Base-by-base conservation (phyloP, 2,797 vertebrate species). In the Megalops cyprinoides region DNA sequence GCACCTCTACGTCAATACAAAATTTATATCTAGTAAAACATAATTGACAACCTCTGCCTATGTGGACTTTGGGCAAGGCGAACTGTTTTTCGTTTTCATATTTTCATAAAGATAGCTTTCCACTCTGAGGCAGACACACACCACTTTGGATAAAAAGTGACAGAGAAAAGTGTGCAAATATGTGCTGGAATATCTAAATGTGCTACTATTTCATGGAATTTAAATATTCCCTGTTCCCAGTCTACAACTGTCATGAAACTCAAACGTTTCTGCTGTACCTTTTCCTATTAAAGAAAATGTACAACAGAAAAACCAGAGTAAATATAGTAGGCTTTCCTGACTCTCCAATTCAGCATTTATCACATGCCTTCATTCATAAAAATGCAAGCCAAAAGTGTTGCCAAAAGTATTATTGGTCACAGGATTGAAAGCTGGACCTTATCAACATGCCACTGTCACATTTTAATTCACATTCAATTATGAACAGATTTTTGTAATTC, bases 271-370 rank as follows among this genome's bases (percentile, higher is more conserved):
- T n/a, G n/a, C n/a, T n/a, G n/a, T n/a, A n/a, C n/a, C n/a, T n/a
- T n/a, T n/a, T n/a, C n/a, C 60, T 65, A 78, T 78, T 18, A 48
- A 49, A 18, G 15, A 39, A 75, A 73, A 48, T 23, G n/a, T 23
- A 10, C 18, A 60, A 75, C 23, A n/a, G 20, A 28, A 46, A 42
- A 58, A 0, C 62, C 31, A 49, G 42, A 25, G 37, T 23, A 60
- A 62, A 80, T 56, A 62, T n/a, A 42, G 71, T 5, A 1, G 39
- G 42, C 25, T 37, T 39, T n/a, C 4, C 20, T 60, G 14, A 34
- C 42, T 3, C 28, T 51, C 44, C n/a, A 31, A 15, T 28, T 3
- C 44, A 79, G 69, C 12, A 7, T 51, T 44, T 37, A 74, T 18
- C 34, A 39, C 49, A 42, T 34, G 51, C 37, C 69, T 25, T n/a